These are phyloP conservation scores for Mastomys natalensis DNA, from an alignment of 2,113 vertebrate genomes.

Conservation along the genomic window DNA sequence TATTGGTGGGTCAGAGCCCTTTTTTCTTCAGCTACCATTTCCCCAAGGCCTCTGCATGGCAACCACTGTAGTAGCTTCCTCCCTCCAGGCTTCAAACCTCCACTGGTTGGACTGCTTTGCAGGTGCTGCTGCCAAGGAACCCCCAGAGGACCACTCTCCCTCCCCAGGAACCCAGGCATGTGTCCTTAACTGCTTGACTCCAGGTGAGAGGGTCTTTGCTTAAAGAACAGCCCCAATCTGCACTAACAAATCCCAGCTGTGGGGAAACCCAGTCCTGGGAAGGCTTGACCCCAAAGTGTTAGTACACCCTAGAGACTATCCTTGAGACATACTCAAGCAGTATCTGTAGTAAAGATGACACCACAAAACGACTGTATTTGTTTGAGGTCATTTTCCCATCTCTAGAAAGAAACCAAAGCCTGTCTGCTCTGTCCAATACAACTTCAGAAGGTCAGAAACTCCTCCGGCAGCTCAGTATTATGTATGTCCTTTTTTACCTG, in stretches of 20 bases:
- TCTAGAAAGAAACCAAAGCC: neutral
- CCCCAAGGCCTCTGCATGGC: slow-evolving; percentile 58
- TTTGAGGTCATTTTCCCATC: neutral
- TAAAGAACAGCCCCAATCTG: neutral
- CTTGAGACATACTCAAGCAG: neutral
- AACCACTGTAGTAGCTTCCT: slow-evolving; percentile 13
- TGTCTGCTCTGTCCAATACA: neutral
- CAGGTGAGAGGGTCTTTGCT: neutral
- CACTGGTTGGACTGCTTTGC: neutral
- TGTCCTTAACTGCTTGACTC: neutral
- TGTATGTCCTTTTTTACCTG: neutral
- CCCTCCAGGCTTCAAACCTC: slow-evolving; percentile 18
- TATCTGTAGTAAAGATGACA: neutral
- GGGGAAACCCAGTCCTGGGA: neutral
- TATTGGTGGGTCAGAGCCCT: neutral
- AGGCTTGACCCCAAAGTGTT: neutral
- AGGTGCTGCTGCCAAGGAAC: neutral
- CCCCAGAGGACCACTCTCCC: neutral
- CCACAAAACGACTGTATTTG: neutral
- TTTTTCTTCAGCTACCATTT: neutral
- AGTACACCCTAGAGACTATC: neutral
- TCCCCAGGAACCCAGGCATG: neutral
- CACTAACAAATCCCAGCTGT: rapidly evolving
- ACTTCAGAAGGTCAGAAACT: neutral
- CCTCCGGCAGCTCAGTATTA: neutral